phyloP scores from a whole-genome alignment of 2,113 vertebrate species.

The Arenaria interpres region DNA sequence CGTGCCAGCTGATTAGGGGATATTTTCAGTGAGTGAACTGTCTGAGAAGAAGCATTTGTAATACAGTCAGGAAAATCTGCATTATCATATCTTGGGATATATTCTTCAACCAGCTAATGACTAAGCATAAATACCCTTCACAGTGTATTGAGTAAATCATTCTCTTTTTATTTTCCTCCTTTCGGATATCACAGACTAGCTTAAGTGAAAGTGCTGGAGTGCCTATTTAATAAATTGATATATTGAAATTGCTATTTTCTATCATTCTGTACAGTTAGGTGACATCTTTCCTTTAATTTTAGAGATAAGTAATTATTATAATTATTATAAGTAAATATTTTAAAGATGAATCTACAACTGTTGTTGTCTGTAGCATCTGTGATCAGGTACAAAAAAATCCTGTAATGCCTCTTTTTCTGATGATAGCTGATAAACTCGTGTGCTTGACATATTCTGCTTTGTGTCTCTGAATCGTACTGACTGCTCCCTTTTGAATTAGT shows the following conservation, averaged over 20 bases:
- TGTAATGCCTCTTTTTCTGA: background rate
- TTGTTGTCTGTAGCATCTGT: background rate
- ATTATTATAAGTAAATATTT: background rate
- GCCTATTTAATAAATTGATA: background rate
- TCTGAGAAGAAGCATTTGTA: background rate
- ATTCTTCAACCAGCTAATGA: background rate
- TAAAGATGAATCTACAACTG: background rate
- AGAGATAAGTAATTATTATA: background rate
- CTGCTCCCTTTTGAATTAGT: background rate
- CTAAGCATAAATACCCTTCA: background rate
- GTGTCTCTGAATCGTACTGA: accelerated
- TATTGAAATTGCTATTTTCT: background rate
- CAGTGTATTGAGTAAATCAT: background rate
- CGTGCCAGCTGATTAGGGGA: background rate
- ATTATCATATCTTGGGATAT: background rate
- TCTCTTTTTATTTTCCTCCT: background rate
- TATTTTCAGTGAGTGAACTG: background rate
- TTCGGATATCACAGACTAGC: background rate
- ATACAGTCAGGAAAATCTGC: background rate
- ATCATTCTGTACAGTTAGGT: background rate
- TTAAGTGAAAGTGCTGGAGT: background rate
- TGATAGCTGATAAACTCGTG: background rate
- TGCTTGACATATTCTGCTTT: background rate
- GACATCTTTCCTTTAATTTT: background rate
- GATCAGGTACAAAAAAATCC: background rate